These are phyloP conservation scores for Amphimedon queenslandica DNA, from an alignment of 37 sponge, comb jelly and placozoan genomes.

Conservation along the genomic window DNA sequence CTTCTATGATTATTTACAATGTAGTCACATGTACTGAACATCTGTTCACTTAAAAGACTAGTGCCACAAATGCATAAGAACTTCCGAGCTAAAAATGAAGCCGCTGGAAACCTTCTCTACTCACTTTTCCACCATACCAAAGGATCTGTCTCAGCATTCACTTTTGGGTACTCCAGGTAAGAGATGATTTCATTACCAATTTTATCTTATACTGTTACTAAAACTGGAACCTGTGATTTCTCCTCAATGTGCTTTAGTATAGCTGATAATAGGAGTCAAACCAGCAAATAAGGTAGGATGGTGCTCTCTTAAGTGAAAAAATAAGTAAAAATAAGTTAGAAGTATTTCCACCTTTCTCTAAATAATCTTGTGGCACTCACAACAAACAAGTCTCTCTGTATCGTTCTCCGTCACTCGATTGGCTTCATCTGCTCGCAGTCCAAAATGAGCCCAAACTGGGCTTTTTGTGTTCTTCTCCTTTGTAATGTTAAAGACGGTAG, in stretches of 20 bases:
- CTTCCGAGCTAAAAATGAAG: not conserved
- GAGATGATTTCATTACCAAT: constrained; percentile 12
- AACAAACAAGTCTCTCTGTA: not conserved
- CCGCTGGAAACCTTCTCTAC: not conserved
- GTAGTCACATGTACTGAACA: constrained; percentile 32
- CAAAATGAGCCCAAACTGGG: not conserved
- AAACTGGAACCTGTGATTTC: too few relatives aligned
- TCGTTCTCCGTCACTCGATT: not conserved
- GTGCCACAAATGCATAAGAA: constrained; percentile 12
- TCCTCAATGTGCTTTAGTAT: too few relatives aligned
- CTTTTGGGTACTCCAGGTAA: constrained; percentile 14
- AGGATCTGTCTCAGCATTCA: not conserved
- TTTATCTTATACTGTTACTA: too few relatives aligned
- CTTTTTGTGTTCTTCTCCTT: constrained; percentile 8
- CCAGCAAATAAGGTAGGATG: too few relatives aligned
- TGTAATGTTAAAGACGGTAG: not conserved
- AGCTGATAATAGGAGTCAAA: too few relatives aligned
- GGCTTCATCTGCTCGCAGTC: not conserved
- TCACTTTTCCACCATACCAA: constrained; percentile 15
- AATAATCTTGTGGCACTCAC: not conserved
- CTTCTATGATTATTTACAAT: constrained; percentile 14
- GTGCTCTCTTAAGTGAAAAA: too few relatives aligned
- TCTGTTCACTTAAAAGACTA: constrained; percentile 31
- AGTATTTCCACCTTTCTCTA: constrained; percentile 5
- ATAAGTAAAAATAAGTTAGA: too few relatives aligned